phyloP scores from a whole-genome alignment of 2,888 invertebrate species.

The Leptodirus hochenwartii region DNA sequence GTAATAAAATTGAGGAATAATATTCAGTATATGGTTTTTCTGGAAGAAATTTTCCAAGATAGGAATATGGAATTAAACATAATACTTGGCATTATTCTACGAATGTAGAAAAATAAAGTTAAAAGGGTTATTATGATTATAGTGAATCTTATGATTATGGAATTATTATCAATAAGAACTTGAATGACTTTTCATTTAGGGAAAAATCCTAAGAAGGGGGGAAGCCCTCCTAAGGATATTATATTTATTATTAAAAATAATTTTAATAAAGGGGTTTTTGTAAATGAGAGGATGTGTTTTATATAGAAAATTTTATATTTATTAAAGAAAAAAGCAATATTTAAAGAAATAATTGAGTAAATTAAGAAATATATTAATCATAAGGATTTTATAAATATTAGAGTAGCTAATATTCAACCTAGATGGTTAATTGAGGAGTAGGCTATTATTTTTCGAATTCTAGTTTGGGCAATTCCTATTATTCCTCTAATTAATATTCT shows the following conservation, averaged over 20 bases:
- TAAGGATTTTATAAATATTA: constrained; percentile 13
- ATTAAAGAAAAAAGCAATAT: constrained; percentile 30
- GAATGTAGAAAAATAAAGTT: constrained; percentile 36
- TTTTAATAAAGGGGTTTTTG: constrained; percentile 27
- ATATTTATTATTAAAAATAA: constrained; percentile 33
- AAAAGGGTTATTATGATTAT: constrained; percentile 35
- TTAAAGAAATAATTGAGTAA: constrained; percentile 29
- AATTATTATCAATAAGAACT: constrained; percentile 28
- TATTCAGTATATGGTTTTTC: constrained; percentile 8
- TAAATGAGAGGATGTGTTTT: constrained; percentile 31
- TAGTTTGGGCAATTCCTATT: constrained; percentile 27
- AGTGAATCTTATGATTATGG: constrained; percentile 27
- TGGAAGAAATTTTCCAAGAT: constrained; percentile 1
- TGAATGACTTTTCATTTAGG: constrained; percentile 41
- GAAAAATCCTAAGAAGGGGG: constrained; percentile 41
- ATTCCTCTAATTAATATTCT: constrained; percentile 32
- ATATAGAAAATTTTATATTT: constrained; percentile 30
- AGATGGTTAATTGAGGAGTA: constrained; percentile 46
- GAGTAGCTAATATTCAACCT: constrained; percentile 27
- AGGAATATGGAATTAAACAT: constrained; percentile 25
- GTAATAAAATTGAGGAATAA: constrained; percentile 19
- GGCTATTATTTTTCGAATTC: constrained; percentile 35
- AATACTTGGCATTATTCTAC: constrained; percentile 31
- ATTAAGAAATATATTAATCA: constrained; percentile 19
- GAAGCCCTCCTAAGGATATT: constrained; percentile 37